A percentile compares a stretch with the other conserved stretches of the same genome.
phyloP scores from a whole-genome alignment of 1,140 invertebrate genomes.

The Hylaeus volcanicus region DNA sequence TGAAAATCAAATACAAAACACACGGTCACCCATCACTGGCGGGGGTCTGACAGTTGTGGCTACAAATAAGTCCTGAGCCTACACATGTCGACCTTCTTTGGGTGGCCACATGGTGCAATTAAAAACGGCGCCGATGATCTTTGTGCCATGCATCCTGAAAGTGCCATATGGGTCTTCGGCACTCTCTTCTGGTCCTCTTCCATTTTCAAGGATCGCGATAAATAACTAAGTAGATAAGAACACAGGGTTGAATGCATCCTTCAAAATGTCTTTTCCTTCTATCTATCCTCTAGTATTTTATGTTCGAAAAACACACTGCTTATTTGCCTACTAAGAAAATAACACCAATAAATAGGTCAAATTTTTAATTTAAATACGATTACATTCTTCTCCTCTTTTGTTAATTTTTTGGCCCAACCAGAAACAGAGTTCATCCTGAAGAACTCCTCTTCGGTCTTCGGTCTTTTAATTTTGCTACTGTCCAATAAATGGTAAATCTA shows the following conservation, averaged over 20 bases:
- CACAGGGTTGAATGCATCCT: slow-evolving; percentile 12
- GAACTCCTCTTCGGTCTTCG: too few species aligned
- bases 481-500: too few species aligned
- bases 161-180: slow-evolving; percentile 73
- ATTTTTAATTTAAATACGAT: too few species aligned
- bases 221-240: slow-evolving; percentile 56
- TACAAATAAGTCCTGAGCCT: slow-evolving; percentile 63
- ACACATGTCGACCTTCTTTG: slow-evolving; percentile 41
- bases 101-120: slow-evolving; percentile 77
- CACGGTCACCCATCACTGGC: slow-evolving; percentile 16
- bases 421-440: too few species aligned
- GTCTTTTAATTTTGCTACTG: too few species aligned
- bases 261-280: not conserved
- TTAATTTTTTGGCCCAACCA: too few species aligned
- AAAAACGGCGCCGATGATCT: slow-evolving; percentile 73
- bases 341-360: not conserved
- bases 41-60: slow-evolving; percentile 70
- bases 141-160: slow-evolving; percentile 73
- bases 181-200: slow-evolving; percentile 53
- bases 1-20: slow-evolving; percentile 58
- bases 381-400: too few species aligned
- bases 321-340: not conserved
- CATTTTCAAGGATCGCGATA: slow-evolving; percentile 35
- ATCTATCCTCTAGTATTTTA: too few species aligned
- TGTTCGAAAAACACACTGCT: not conserved